Evolutionary conservation across 1,140 invertebrate genomes (phyloP).

Genomic region (Drosophila malerkotliana): DNA sequence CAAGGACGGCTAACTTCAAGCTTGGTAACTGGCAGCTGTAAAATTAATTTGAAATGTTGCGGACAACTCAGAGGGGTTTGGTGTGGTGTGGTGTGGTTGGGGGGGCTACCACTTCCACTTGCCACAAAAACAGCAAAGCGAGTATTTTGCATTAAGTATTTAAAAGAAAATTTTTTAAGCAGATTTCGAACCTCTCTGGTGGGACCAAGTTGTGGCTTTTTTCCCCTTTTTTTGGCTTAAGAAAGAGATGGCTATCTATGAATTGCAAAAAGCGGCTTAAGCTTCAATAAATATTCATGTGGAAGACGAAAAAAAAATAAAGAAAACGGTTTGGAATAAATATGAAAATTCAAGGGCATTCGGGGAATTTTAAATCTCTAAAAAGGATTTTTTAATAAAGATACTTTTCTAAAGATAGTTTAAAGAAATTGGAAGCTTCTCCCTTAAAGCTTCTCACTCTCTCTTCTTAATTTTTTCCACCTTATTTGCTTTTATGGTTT

Average conservation of each 20-base stretch:
- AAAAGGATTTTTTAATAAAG: too few relatives aligned
- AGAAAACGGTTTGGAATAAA: conserved; percentile 28
- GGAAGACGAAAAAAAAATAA: conserved; percentile 5
- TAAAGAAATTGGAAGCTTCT: too few relatives aligned
- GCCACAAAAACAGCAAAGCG: neutral
- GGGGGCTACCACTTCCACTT: neutral
- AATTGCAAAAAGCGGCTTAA: conserved; percentile 35
- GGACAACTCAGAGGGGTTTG: conserved; percentile 4
- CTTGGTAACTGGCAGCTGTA: conserved; percentile 59
- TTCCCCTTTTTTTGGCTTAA: neutral
- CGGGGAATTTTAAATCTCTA: neutral
- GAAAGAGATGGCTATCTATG: conserved; percentile 12
- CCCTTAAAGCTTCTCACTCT: too few relatives aligned
- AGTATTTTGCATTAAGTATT: conserved; percentile 66
- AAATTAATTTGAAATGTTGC: conserved; percentile 78
- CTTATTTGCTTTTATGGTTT: neutral
- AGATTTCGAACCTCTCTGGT: conserved; percentile 22
- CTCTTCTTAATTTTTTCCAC: neutral
- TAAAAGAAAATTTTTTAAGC: conserved; percentile 57
- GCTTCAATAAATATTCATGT: conserved; percentile 54
- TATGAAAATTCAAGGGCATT: conserved; percentile 21
- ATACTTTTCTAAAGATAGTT: too few relatives aligned
- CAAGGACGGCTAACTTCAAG: conserved; percentile 24
- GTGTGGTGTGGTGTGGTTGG: too few relatives aligned
- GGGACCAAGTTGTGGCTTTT: conserved; percentile 16